phyloP scores from a whole-genome alignment of 2,888 invertebrate species.

The Phyllotreta cruciferae region DNA sequence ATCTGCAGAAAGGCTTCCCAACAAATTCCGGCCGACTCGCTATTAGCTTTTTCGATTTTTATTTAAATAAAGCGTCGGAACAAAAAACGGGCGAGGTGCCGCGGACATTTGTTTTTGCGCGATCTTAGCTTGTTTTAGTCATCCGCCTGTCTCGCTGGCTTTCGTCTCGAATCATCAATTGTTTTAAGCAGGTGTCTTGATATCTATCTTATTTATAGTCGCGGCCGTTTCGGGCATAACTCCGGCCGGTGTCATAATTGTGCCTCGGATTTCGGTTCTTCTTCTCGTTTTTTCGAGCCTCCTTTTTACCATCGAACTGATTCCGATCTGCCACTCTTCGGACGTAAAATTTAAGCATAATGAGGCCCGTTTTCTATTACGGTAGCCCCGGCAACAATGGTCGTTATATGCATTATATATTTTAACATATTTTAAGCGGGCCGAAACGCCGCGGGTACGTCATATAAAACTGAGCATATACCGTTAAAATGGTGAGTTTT shows the following conservation, averaged over 20 bases:
- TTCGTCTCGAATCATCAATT: conserved; percentile 53
- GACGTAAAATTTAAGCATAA: conserved; percentile 49
- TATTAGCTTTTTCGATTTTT: conserved; percentile 54
- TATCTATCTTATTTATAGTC: conserved; percentile 58
- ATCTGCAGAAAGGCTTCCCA: too few species aligned
- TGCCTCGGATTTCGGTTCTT: conserved; percentile 46
- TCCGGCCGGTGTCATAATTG: conserved; percentile 55
- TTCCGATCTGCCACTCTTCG: conserved; percentile 50
- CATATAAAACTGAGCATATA: conserved; percentile 31
- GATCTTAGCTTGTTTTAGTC: conserved; percentile 50
- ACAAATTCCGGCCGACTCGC: conserved; percentile 47
- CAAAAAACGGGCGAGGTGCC: conserved; percentile 54
- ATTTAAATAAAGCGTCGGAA: conserved; percentile 48
- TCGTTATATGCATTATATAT: conserved; percentile 40
- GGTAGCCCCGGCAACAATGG: conserved; percentile 42
- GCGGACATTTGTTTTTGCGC: conserved; percentile 57
- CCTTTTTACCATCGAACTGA: conserved; percentile 42
- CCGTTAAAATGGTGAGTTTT: conserved; percentile 37
- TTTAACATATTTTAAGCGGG: conserved; percentile 36
- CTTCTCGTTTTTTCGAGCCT: too few species aligned
- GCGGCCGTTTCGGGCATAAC: conserved; percentile 48
- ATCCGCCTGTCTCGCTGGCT: conserved; percentile 46
- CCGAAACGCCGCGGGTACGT: conserved; percentile 30
- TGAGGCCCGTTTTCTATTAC: conserved; percentile 45
- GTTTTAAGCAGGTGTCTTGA: conserved; percentile 58